Percentiles rank a stretch among this genome's conserved stretches.
These are phyloP conservation scores for Phyllotreta striolata DNA, from an alignment of 2,888 invertebrate genomes.

Conservation along the genomic window DNA sequence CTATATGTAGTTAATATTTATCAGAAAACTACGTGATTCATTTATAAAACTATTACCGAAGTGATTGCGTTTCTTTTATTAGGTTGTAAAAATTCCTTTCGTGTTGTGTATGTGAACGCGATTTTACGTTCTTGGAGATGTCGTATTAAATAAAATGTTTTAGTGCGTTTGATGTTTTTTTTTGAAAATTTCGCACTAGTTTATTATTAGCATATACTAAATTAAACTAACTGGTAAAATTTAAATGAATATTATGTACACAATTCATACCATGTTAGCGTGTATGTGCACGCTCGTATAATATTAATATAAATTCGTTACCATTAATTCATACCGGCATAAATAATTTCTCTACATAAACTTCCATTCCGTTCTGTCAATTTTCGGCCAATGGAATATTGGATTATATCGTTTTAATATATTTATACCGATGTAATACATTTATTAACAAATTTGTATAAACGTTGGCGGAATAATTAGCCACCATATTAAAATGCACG, in stretches of 20 bases:
- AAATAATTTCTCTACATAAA: constrained; percentile 19
- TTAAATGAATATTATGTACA: too few relatives aligned
- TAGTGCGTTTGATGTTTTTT: background rate
- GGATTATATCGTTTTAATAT: constrained; percentile 29
- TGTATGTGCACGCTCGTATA: too few relatives aligned
- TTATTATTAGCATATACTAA: too few relatives aligned
- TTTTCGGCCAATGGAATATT: constrained; percentile 32
- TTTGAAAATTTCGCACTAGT: too few relatives aligned
- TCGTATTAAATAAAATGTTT: background rate
- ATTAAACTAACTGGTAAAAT: too few relatives aligned
- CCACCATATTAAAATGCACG: constrained; percentile 17
- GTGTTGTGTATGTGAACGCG: background rate
- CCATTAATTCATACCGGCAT: constrained; percentile 6
- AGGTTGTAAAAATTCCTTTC: constrained; percentile 4
- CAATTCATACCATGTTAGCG: too few relatives aligned
- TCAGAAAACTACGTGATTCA: background rate
- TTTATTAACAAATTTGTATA: constrained; percentile 29
- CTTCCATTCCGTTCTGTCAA: constrained; percentile 23
- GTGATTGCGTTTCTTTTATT: constrained; percentile 1
- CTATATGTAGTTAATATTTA: constrained; percentile 4
- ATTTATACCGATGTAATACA: constrained; percentile 27
- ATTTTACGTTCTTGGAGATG: too few relatives aligned
- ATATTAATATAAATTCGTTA: background rate
- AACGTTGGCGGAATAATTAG: constrained; percentile 22
- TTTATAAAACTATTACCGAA: constrained; percentile 8